phyloP scores from a whole-genome alignment of 1,140 invertebrate genomes.

The Zaprionus capensis region DNA sequence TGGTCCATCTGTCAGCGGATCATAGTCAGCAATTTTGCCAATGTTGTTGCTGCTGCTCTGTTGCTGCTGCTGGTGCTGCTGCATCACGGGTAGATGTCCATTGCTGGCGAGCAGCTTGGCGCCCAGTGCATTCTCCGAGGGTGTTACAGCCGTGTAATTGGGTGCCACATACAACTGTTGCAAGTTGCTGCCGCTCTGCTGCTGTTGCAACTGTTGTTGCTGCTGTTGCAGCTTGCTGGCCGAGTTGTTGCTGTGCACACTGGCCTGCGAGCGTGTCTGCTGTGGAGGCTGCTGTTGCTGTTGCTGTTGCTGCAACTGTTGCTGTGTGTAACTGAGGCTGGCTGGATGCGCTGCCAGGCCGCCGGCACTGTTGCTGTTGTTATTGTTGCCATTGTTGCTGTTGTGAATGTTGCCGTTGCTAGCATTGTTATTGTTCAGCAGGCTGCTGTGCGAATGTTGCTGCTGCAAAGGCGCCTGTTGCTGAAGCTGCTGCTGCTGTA shows the following conservation, averaged over 20 bases:
- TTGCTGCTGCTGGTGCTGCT: slow-evolving; percentile 22
- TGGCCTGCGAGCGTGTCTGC: slow-evolving; percentile 53
- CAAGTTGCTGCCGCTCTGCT: slow-evolving; percentile 37
- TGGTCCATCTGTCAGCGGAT: slow-evolving; percentile 90
- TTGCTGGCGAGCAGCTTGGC: slow-evolving; percentile 60
- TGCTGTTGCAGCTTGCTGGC: slow-evolving; percentile 38
- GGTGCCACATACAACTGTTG: slow-evolving; percentile 74
- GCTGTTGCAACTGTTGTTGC: slow-evolving; percentile 28
- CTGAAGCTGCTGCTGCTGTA: slow-evolving; percentile 54
- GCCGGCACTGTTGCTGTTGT: slow-evolving; percentile 42
- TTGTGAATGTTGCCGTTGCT: slow-evolving; percentile 45
- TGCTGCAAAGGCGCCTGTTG: slow-evolving; percentile 36
- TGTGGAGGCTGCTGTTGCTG: slow-evolving; percentile 43
- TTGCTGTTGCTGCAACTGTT: slow-evolving; percentile 39
- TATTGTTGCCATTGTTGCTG: slow-evolving; percentile 51
- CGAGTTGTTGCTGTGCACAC: slow-evolving; percentile 41
- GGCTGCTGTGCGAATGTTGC: slow-evolving; percentile 48
- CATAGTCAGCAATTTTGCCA: slow-evolving; percentile 92
- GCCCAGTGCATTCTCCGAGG: slow-evolving; percentile 65
- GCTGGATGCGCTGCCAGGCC: slow-evolving; percentile 30
- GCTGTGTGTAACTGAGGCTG: slow-evolving; percentile 34
- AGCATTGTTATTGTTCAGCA: slow-evolving; percentile 56
- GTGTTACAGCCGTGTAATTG: slow-evolving; percentile 71
- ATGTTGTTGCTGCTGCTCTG: slow-evolving; percentile 74
- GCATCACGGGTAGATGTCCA: slow-evolving; percentile 50